Evolutionary conservation across 1,140 invertebrate species (phyloP), one percentile per base, ranked within the genome.

Genomic region (Heterodera carotae): DNA sequence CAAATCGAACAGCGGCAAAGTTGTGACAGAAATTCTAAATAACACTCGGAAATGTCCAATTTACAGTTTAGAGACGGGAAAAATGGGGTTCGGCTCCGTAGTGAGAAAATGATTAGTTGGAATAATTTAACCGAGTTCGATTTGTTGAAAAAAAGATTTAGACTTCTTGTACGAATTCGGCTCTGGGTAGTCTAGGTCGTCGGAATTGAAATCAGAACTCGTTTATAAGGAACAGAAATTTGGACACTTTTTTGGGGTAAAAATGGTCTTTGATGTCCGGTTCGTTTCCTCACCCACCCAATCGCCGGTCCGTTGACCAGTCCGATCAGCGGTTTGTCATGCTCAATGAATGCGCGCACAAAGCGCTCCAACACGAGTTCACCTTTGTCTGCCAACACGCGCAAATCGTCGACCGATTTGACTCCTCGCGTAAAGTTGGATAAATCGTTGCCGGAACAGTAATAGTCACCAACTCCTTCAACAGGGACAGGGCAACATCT

Each of bases 241-340:
- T n/a, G n/a, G n/a, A n/a, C n/a, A n/a, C n/a, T n/a, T n/a, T n/a
- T n/a, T n/a, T n/a, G n/a, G n/a, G n/a, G n/a, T n/a, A n/a, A n/a
- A n/a, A n/a, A n/a, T n/a, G n/a, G n/a, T n/a, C n/a, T n/a, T n/a
- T n/a, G n/a, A n/a, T n/a, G n/a, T n/a, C n/a, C n/a, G n/a, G n/a
- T n/a, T n/a, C n/a, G n/a, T n/a, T n/a, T n/a, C n/a, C 2, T 43
- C 48, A 1, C 48, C 48, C 48, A 56, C 48, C 48, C 96, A 78
- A 97, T 91, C n/a, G 95, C 94, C 68, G 93, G 94, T 48, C 95
- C 96, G 91, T 98, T 96, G 0, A 98, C 92, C 60, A 96, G 89
- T 53, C 92, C 93, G 76, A 97, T 91, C 60, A 98, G 85, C 27
- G 95, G 90, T 88, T 98, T 98, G 0, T 94, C 93, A 87, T 93